Conservation (phyloP, 2,888 invertebrate species). For the Melitaea athalia region DNA sequence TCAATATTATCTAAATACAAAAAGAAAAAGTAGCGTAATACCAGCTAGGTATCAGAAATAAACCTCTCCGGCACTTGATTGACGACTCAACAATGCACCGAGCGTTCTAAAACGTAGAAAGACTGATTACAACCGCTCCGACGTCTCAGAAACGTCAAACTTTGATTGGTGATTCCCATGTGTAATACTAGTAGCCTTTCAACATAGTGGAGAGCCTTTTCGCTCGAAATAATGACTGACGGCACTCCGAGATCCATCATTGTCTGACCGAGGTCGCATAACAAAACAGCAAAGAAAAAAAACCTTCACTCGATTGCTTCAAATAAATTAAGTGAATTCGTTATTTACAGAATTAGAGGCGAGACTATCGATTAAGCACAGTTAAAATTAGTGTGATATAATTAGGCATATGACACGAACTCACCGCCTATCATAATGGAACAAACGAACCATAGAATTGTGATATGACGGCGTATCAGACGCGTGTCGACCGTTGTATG, state of each 20-base stretch:
- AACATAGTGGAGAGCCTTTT: constrained; percentile 54
- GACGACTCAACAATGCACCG: constrained; percentile 66
- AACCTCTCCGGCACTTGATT: constrained; percentile 60
- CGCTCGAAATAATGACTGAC: constrained; percentile 47
- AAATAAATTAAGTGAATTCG: constrained; percentile 32
- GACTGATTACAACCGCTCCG: constrained; percentile 63
- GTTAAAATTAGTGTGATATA: constrained; percentile 71
- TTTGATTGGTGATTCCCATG: constrained; percentile 81
- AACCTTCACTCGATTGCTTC: constrained; percentile 45
- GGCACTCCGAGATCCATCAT: constrained; percentile 64
- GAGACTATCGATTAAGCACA: constrained; percentile 68
- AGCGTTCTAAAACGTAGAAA: constrained; percentile 55
- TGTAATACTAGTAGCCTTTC: constrained; percentile 78
- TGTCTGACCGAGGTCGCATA: constrained; percentile 63
- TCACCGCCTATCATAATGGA: constrained; percentile 75
- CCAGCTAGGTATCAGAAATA: constrained; percentile 54
- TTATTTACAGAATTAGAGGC: constrained; percentile 41
- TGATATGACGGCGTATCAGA: constrained; percentile 74
- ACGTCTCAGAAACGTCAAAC: constrained; percentile 73
- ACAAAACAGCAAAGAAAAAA: constrained; percentile 61
- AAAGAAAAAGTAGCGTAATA: constrained; percentile 56
- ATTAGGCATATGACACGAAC: constrained; percentile 80
- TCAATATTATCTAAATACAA: constrained; percentile 60
- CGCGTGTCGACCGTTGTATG: constrained; percentile 65
- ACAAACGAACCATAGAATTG: constrained; percentile 77